Percentiles rank a stretch among this genome's conserved stretches.
Conservation (phyloP, 2,797 vertebrate species). For the Hydrolagus colliei region DNA sequence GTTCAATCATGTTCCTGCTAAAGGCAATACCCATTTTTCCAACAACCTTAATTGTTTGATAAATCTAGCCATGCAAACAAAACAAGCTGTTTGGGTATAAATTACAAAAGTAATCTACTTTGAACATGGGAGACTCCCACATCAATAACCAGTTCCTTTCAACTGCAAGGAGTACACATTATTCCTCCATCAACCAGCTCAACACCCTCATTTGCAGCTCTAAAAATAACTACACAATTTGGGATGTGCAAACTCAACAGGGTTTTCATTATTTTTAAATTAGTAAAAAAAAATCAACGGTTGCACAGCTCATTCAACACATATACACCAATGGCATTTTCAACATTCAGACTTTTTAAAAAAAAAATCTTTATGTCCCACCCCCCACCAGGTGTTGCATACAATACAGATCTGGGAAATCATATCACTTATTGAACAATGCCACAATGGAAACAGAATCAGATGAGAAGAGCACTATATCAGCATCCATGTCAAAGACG, state of each 20-base stretch:
- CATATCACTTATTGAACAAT: no score
- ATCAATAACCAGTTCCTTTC: slow-evolving; percentile 10
- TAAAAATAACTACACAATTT: slow-evolving; percentile 23
- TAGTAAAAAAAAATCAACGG: background rate
- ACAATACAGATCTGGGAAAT: no score
- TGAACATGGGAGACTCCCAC: slow-evolving; percentile 15
- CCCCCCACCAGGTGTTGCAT: no score
- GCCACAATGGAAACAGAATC: no score
- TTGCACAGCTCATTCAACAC: background rate
- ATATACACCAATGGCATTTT: no score
- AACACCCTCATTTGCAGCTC: background rate
- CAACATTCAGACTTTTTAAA: no score
- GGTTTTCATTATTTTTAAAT: background rate
- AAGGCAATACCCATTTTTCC: background rate
- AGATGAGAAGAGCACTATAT: no score
- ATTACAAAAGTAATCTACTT: slow-evolving; percentile 1
- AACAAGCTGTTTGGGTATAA: background rate
- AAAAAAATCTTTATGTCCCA: no score
- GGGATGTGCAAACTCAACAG: background rate
- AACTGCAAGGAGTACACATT: slow-evolving; percentile 2
- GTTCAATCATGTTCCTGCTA: background rate
- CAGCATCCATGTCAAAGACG: no score
- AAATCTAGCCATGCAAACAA: background rate
- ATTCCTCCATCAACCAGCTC: slow-evolving; percentile 22
- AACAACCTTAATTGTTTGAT: slow-evolving; percentile 6